phyloP scores from a whole-genome alignment of 2,797 vertebrate genomes.

The Octomys mimax region DNA sequence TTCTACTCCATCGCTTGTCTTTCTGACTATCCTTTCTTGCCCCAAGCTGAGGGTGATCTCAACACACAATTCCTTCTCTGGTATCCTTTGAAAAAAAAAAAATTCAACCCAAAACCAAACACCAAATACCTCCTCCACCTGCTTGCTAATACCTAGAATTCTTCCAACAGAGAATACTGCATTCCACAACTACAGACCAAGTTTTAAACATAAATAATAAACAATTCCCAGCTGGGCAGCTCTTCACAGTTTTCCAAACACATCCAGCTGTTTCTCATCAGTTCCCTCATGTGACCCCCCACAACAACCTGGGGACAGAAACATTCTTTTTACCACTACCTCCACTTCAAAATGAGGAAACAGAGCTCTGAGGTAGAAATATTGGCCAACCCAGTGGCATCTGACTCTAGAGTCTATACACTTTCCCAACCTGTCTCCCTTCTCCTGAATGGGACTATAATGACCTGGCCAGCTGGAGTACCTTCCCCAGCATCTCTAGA shows the following conservation, averaged over 20 bases:
- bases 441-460: background rate
- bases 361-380: background rate
- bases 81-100: constrained; percentile 18
- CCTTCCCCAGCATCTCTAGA: background rate
- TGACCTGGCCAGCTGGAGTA: background rate
- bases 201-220: constrained; percentile 82
- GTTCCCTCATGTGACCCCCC: constrained; percentile 71
- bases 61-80: background rate
- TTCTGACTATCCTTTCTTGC: background rate
- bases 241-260: constrained; percentile 78
- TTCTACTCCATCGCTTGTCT: background rate
- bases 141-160: constrained; percentile 76
- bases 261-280: constrained; percentile 72
- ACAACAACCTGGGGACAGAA: background rate
- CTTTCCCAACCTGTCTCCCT: background rate
- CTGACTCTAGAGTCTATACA: background rate
- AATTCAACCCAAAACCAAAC: constrained; percentile 72
- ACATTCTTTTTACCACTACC: background rate
- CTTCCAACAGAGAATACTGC: constrained; percentile 61
- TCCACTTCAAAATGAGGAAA: constrained; percentile 8
- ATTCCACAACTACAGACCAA: constrained; percentile 73
- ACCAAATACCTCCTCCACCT: constrained; percentile 80
- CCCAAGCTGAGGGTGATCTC: background rate
- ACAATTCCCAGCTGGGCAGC: constrained; percentile 81
- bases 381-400: background rate